Evolutionary conservation across 2,888 invertebrate genomes (phyloP).

Genomic region (Stratiomys singularior): DNA sequence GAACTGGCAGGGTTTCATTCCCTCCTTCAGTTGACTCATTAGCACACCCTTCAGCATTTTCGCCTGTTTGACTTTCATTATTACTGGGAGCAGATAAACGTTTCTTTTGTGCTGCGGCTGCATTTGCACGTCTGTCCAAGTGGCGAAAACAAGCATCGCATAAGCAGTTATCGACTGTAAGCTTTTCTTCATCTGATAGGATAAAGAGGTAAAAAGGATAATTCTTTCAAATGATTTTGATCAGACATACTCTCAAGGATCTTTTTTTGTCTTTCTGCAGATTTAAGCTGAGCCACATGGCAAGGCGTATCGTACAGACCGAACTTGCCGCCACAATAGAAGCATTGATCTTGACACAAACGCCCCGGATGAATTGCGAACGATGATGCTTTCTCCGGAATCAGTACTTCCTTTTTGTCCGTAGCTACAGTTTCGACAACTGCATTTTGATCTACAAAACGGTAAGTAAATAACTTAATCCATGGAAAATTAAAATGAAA

Average conservation of each 20-base stretch:
- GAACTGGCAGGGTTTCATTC: not conserved
- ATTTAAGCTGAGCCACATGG: constrained; percentile 87
- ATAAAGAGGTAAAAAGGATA: no score
- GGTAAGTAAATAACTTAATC: not conserved
- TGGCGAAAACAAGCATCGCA: constrained; percentile 90
- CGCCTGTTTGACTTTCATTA: constrained; percentile 17
- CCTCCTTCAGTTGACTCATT: not conserved
- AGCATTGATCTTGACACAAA: constrained; percentile 85
- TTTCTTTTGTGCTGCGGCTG: constrained; percentile 73
- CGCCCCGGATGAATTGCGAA: constrained; percentile 87
- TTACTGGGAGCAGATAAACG: constrained; percentile 64
- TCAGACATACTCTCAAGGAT: constrained; percentile 73
- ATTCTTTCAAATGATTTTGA: no score
- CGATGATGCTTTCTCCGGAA: constrained; percentile 88
- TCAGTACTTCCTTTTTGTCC: constrained; percentile 71
- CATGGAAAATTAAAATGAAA: not conserved
- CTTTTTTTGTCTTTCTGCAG: constrained; percentile 81
- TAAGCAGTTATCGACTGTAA: constrained; percentile 84
- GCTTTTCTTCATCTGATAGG: constrained; percentile 83
- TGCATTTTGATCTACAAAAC: not conserved
- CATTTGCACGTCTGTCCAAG: constrained; percentile 83
- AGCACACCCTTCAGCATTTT: constrained; percentile 49
- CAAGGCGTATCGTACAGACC: constrained; percentile 87
- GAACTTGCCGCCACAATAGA: constrained; percentile 88
- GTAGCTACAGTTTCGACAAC: constrained; percentile 8